phyloP scores from a whole-genome alignment of 2,797 vertebrate species.

The Danio jaintianensis region DNA sequence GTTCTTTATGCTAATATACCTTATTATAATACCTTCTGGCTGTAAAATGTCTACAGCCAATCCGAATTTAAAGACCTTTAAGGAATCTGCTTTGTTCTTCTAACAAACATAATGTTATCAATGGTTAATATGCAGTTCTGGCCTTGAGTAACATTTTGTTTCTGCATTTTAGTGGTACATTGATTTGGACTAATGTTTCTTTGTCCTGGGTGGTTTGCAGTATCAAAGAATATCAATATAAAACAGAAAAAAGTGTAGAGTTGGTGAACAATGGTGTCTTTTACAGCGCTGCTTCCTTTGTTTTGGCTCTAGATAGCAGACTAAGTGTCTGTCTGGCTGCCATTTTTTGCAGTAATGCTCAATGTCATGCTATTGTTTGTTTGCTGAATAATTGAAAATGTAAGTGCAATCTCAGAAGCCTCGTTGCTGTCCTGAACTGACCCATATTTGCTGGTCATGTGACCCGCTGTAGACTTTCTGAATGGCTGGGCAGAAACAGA shows the following conservation, averaged over 20 bases:
- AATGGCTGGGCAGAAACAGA: slow-evolving; percentile 49
- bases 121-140: too few species aligned
- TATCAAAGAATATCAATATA: slow-evolving; percentile 5
- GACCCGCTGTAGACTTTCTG: slow-evolving; percentile 38
- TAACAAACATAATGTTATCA: too few species aligned
- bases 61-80: too few species aligned
- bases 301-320: slow-evolving; percentile 45
- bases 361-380: slow-evolving; percentile 48
- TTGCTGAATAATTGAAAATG: slow-evolving; percentile 64
- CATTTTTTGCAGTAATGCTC: slow-evolving; percentile 30
- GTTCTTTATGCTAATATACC: too few species aligned
- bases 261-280: slow-evolving; percentile 27
- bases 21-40: too few species aligned
- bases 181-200: background rate
- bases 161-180: background rate
- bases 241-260: background rate
- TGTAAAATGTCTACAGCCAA: too few species aligned
- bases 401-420: slow-evolving; percentile 36
- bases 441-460: slow-evolving; percentile 58
- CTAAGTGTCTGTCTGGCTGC: slow-evolving; percentile 37
- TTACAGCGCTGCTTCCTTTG: slow-evolving; percentile 26
- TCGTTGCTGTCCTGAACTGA: slow-evolving; percentile 54
- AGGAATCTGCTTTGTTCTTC: too few species aligned
- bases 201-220: slow-evolving; percentile 2
- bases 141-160: background rate